Evolutionary conservation across 1,140 invertebrate genomes (phyloP).

Genomic region (Plodia interpunctella): DNA sequence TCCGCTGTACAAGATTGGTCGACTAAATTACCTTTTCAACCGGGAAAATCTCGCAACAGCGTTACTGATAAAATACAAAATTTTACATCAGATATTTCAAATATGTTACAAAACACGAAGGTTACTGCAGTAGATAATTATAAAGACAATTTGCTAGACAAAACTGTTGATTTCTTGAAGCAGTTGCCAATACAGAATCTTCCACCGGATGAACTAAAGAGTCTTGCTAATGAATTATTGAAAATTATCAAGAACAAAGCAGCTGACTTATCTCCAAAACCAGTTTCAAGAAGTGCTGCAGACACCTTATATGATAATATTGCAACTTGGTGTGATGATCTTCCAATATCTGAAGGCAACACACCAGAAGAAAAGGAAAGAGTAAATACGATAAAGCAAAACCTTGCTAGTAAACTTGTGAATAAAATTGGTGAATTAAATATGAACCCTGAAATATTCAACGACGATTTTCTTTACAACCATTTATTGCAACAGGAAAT

Average conservation of each 20-base stretch:
- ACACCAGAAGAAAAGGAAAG: slow-evolving; percentile 20
- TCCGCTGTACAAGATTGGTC: slow-evolving; percentile 9
- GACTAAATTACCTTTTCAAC: slow-evolving; percentile 1
- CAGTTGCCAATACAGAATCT: not conserved
- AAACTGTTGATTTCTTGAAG: slow-evolving; percentile 1
- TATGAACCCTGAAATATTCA: slow-evolving; percentile 28
- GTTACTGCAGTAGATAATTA: not conserved
- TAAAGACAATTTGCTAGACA: not conserved
- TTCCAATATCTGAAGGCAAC: slow-evolving; percentile 20
- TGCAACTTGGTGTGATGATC: slow-evolving; percentile 20
- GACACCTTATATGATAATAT: slow-evolving; percentile 20
- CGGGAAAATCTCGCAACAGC: not conserved
- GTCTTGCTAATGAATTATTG: not conserved
- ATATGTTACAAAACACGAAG: not conserved
- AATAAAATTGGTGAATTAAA: slow-evolving; percentile 30
- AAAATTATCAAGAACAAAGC: not conserved
- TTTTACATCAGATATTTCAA: not conserved
- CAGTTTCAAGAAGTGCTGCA: slow-evolving; percentile 14
- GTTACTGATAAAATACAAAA: not conserved
- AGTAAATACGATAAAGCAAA: slow-evolving; percentile 23
- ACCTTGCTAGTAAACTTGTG: slow-evolving; percentile 25
- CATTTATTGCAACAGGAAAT: slow-evolving; percentile 28
- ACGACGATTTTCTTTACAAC: slow-evolving; percentile 30
- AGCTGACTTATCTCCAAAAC: not conserved
- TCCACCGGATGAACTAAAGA: not conserved